Conservation (phyloP, 2,797 vertebrate genomes). For the Poeciliopsis gracilis region DNA sequence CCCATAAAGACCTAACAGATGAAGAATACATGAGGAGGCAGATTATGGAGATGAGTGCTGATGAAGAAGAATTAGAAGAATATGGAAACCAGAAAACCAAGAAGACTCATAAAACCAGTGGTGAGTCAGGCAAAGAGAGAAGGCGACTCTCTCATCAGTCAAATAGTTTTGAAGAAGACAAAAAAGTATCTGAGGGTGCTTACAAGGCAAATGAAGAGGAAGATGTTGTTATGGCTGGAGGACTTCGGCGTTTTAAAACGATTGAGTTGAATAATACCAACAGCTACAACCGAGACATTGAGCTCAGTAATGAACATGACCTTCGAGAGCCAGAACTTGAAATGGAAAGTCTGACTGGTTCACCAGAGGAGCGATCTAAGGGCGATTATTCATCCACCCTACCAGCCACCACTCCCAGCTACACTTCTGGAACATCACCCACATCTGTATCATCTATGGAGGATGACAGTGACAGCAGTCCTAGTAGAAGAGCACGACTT, state of each 20-base stretch:
- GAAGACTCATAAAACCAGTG: conserved; percentile 83
- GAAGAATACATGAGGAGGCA: conserved; percentile 98
- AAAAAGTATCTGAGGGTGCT: conserved; percentile 80
- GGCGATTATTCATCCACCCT: conserved; percentile 98
- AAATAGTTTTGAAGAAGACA: conserved; percentile 89
- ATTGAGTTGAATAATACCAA: conserved; percentile 97
- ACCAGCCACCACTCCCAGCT: conserved; percentile 96
- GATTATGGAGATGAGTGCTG: conserved; percentile 98
- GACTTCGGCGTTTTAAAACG: conserved; percentile 97
- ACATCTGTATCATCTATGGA: conserved; percentile 98
- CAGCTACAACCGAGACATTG: conserved; percentile 90
- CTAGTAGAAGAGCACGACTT: conserved; percentile 93
- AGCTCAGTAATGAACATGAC: conserved; percentile 89
- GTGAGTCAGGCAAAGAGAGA: conserved; percentile 88
- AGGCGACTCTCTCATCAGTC: conserved; percentile 88
- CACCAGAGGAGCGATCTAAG: conserved; percentile 94
- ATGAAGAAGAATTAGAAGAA: conserved; percentile 93
- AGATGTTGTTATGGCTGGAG: conserved; percentile 88
- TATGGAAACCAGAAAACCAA: conserved; percentile 81
- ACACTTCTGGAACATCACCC: conserved; percentile 97
- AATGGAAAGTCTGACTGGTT: conserved; percentile 99
- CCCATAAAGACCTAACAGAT: conserved; percentile 85
- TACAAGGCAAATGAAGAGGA: conserved; percentile 79
- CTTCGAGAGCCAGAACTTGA: conserved; percentile 94
- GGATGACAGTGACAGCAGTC: conserved; percentile 99